Base-by-base conservation (phyloP, 2,888 invertebrate genomes). In the Ophion ventricosus region DNA sequence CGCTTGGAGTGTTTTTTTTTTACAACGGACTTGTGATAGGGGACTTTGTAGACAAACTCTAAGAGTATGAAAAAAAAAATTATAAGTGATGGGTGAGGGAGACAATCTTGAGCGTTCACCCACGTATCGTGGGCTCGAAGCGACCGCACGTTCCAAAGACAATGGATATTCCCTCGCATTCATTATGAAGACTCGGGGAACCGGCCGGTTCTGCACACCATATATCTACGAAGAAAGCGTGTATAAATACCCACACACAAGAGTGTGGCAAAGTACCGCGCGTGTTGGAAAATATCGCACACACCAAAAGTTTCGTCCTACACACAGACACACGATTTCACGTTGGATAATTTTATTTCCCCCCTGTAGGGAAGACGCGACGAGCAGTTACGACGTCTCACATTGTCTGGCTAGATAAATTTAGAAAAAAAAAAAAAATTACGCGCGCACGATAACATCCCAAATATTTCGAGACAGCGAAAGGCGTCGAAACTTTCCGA, bases 161-260 rank as follows among this genome's bases (percentile, higher is more conserved):
- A 77, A 77, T 67, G 67, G 49, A 35, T 67, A 43, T 67, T 25
- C 76, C 20, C 56, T 49, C 57, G 29, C 25, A 49, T 69, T 77
- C 69, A 59, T 77, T 63, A 69, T 49, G 77, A 49, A 59, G 69
- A 49, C 77, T 29, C 69, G 77, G 14, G 5, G 20, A 77, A 77
- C 77, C 77, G 67, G 77, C 69, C 17, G 43, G 43, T 17, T 49
- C 20, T 40, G 23, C 40, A 43, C 5, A 59, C 59, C 10, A 59
- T 61, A 23, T 59, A 59, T 73, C 10, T 59, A 59, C 35, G 43
- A 59, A 59, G 25, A 40, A 20, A 4, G 25, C 23, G 23, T 17
- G 40, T 40, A 57, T 2, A 40, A 72, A 40, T 56, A 59, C 8
- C 2, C n/a, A 35, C 14, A 20, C 4, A 57, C 49, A 49, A 17